phyloP scores from a whole-genome alignment of 2,113 vertebrate genomes.

The Ammodytes dubius region DNA sequence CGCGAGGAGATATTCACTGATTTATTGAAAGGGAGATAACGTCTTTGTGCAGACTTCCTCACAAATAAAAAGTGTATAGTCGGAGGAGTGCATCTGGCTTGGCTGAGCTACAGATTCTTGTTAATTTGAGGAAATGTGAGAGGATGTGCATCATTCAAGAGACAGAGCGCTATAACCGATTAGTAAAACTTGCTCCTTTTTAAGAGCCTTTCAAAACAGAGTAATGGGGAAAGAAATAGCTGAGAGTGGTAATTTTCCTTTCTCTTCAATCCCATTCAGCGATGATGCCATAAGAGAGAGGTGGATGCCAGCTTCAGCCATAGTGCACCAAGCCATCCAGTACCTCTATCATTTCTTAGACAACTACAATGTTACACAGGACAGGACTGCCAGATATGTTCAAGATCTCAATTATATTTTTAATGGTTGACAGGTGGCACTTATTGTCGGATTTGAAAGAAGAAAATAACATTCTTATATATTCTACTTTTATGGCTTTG shows the following conservation, averaged over 20 bases:
- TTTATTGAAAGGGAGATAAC: slow-evolving; percentile 58
- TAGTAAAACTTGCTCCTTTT: slow-evolving; percentile 56
- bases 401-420: background rate
- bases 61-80: slow-evolving; percentile 27
- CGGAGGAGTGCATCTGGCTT: slow-evolving; percentile 72
- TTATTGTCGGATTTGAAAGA: background rate
- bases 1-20: background rate
- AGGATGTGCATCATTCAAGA: slow-evolving; percentile 71
- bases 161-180: slow-evolving; percentile 56
- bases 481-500: background rate
- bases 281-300: slow-evolving; percentile 27
- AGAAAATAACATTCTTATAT: background rate
- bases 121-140: slow-evolving; percentile 68
- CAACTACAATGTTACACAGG: background rate
- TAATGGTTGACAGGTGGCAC: background rate
- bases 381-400: slow-evolving; percentile 20
- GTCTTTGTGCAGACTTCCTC: slow-evolving; percentile 53
- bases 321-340: background rate
- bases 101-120: slow-evolving; percentile 70
- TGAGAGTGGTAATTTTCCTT: background rate
- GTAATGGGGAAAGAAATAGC: slow-evolving; percentile 14
- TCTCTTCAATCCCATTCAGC: slow-evolving; percentile 39
- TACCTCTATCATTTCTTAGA: slow-evolving; percentile 3
- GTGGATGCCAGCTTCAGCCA: slow-evolving; percentile 5
- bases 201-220: slow-evolving; percentile 53